Conservation (phyloP, 2,888 invertebrate genomes). For the Chrysodeixis includens region DNA sequence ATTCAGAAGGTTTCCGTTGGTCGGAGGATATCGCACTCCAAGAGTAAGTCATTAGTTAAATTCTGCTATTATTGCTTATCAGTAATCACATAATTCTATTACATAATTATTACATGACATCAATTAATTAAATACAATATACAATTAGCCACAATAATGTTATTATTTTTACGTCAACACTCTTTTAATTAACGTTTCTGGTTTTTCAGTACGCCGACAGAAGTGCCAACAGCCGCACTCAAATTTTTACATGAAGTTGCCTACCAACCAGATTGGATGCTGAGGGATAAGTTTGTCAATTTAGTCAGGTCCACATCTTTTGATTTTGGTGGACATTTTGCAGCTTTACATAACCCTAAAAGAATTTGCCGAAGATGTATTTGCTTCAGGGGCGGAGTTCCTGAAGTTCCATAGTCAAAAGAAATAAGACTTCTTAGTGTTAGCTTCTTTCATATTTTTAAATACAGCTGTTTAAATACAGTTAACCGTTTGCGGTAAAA, state of each 20-base stretch:
- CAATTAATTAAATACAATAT: background rate
- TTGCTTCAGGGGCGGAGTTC: slow-evolving; percentile 70
- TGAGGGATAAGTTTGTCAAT: slow-evolving; percentile 90
- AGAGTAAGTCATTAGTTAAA: slow-evolving; percentile 64
- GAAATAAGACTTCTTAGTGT: slow-evolving; percentile 27
- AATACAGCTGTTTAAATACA: slow-evolving; percentile 9
- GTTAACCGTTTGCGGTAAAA: too few species aligned
- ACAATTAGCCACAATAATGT: background rate
- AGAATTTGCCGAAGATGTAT: slow-evolving; percentile 91
- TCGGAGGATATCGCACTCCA: slow-evolving; percentile 67
- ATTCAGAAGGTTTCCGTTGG: slow-evolving; percentile 90
- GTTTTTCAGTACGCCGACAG: slow-evolving; percentile 90
- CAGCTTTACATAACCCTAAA: slow-evolving; percentile 94
- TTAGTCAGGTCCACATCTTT: slow-evolving; percentile 91
- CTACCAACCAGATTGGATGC: slow-evolving; percentile 90
- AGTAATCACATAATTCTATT: too few species aligned
- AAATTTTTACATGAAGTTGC: slow-evolving; percentile 93
- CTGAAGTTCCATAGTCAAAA: slow-evolving; percentile 63
- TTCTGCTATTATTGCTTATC: background rate
- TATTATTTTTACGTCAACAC: too few species aligned
- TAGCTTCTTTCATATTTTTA: background rate
- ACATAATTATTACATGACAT: background rate
- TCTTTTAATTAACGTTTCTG: background rate
- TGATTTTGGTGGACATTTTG: slow-evolving; percentile 95
- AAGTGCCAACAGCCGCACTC: slow-evolving; percentile 92